These are phyloP conservation scores for Scomber japonicus DNA, from an alignment of 2,113 vertebrate species.

Conservation along the genomic window DNA sequence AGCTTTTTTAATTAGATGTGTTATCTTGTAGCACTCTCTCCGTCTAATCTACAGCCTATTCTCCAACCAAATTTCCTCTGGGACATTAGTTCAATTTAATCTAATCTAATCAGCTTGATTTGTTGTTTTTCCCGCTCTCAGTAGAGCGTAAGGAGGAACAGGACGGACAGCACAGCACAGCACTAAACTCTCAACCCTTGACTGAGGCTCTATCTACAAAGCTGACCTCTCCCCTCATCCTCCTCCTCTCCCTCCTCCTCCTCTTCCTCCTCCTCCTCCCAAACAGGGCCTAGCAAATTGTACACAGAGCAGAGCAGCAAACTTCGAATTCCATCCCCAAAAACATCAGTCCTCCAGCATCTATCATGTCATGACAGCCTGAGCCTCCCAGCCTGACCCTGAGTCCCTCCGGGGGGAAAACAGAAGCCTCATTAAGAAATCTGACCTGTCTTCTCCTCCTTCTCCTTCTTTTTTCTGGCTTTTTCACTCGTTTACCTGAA, in stretches of 20 bases:
- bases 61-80: too few species aligned
- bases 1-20: too few species aligned
- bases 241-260: too few species aligned
- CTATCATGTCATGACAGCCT: constrained; percentile 29
- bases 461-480: neutral
- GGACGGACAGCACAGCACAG: neutral
- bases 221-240: too few species aligned
- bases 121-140: neutral
- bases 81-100: neutral
- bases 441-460: neutral
- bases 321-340: constrained; percentile 35
- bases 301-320: constrained; percentile 3
- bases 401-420: constrained; percentile 29
- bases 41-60: too few species aligned
- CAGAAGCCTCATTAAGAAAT: constrained; percentile 41
- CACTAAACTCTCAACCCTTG: neutral
- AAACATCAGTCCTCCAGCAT: constrained; percentile 42
- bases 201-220: too few species aligned
- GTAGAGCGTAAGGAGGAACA: neutral
- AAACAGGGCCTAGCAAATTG: neutral
- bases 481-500: neutral
- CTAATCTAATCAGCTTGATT: constrained; percentile 9
- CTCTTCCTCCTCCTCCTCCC: too few species aligned
- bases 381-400: constrained; percentile 22
- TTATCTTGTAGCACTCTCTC: too few species aligned